phyloP scores from a whole-genome alignment of 2,113 vertebrate species.

The Ictalurus furcatus region DNA sequence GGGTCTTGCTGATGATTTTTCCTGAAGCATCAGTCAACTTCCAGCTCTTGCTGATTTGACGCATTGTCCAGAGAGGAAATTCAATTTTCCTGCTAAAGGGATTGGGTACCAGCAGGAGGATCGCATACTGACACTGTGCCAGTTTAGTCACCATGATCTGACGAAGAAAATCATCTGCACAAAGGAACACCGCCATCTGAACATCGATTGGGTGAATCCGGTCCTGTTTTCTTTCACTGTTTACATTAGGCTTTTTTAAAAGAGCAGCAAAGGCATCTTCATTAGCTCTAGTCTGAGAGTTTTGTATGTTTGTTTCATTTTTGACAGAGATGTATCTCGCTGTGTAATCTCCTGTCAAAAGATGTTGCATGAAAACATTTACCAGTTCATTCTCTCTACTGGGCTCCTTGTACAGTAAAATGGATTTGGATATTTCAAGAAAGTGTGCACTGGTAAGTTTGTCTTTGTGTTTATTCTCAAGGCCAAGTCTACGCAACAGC shows the following conservation, averaged over 20 bases:
- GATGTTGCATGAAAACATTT: slow-evolving; percentile 64
- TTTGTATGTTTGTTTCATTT: fast-evolving
- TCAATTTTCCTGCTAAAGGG: slow-evolving; percentile 60
- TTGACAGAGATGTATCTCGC: slow-evolving; percentile 64
- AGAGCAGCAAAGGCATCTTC: neutral
- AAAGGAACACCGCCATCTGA: slow-evolving; percentile 76
- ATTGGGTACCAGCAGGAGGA: slow-evolving; percentile 73
- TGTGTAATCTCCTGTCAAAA: slow-evolving; percentile 63
- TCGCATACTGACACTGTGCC: slow-evolving; percentile 74
- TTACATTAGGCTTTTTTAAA: neutral
- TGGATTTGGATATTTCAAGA: slow-evolving; percentile 60
- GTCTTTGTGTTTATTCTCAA: neutral
- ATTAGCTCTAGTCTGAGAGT: neutral
- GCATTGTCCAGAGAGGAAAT: slow-evolving; percentile 72
- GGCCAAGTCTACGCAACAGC: neutral
- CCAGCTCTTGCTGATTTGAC: slow-evolving; percentile 72
- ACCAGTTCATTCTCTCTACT: slow-evolving; percentile 62
- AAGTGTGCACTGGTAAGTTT: slow-evolving; percentile 48
- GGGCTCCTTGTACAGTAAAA: slow-evolving; percentile 53
- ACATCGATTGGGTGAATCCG: slow-evolving; percentile 72
- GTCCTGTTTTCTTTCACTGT: neutral
- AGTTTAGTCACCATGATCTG: slow-evolving; percentile 73
- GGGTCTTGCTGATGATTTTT: slow-evolving; percentile 50
- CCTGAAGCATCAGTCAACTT: slow-evolving; percentile 45
- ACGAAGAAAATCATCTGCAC: slow-evolving; percentile 71